Evolutionary conservation across 2,797 vertebrate genomes (phyloP).

Genomic region (Poecilia gillii): DNA sequence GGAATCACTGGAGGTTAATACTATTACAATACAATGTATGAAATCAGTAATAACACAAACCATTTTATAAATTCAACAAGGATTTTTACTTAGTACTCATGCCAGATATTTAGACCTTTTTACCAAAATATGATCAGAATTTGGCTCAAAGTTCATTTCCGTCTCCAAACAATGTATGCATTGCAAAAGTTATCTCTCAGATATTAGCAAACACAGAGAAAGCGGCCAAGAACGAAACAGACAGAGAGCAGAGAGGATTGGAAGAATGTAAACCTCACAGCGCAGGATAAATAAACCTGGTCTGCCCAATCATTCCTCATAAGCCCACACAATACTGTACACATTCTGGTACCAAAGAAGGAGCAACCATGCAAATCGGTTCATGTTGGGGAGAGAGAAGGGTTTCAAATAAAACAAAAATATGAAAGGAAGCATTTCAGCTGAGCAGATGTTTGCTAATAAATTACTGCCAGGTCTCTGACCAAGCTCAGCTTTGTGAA

Average conservation of each 20-base stretch:
- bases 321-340: constrained; percentile 69
- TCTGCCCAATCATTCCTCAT: constrained; percentile 74
- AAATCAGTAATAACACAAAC: not conserved
- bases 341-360: constrained; percentile 66
- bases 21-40: not conserved
- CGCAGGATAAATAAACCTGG: constrained; percentile 80
- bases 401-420: constrained; percentile 48
- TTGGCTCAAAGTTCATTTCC: constrained; percentile 63
- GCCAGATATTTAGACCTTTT: constrained; percentile 4
- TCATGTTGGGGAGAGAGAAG: constrained; percentile 53
- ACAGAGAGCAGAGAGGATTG: constrained; percentile 72
- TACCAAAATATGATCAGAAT: constrained; percentile 23
- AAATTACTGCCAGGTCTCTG: constrained; percentile 70
- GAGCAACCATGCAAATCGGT: constrained; percentile 66
- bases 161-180: constrained; percentile 73
- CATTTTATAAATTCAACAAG: not conserved
- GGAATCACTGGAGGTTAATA: not conserved
- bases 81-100: constrained; percentile 1
- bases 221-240: constrained; percentile 70
- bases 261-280: constrained; percentile 80
- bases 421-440: constrained; percentile 69
- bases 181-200: constrained; percentile 78
- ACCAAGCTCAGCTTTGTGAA: constrained; percentile 48
- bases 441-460: constrained; percentile 76
- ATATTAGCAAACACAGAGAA: constrained; percentile 73